Evolutionary conservation across 2,113 vertebrate genomes (phyloP).

Genomic region (Apteryx mantelli): DNA sequence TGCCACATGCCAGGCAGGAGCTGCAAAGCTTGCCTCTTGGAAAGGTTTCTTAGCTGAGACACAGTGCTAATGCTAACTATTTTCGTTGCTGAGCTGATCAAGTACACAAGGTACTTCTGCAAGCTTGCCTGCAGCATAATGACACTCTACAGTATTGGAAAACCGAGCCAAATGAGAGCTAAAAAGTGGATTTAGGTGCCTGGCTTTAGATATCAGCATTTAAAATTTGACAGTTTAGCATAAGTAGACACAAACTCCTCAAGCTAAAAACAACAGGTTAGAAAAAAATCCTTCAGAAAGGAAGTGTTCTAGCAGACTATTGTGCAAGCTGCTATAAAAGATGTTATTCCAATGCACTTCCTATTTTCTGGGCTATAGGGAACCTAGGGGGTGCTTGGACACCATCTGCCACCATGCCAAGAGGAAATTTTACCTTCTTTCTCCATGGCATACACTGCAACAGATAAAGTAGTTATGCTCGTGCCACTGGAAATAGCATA

Average conservation of each 20-base stretch:
- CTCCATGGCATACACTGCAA: not conserved
- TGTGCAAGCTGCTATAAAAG: not conserved
- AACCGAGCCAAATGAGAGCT: not conserved
- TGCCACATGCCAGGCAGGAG: not conserved
- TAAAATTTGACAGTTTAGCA: not conserved
- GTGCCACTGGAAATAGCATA: not conserved
- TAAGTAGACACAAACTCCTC: not conserved
- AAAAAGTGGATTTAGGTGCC: not conserved
- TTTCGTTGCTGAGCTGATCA: not conserved
- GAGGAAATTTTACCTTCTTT: not conserved
- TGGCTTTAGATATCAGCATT: not conserved
- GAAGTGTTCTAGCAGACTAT: not conserved
- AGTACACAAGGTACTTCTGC: not conserved
- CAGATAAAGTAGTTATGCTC: not conserved
- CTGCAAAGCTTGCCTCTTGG: not conserved
- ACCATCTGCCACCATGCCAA: not conserved
- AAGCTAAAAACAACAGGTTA: not conserved
- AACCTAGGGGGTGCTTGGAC: rapidly evolving
- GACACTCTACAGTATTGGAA: not conserved
- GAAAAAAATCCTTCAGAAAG: not conserved
- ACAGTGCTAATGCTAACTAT: not conserved
- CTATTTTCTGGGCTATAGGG: not conserved
- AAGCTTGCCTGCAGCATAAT: not conserved
- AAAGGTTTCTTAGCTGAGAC: not conserved
- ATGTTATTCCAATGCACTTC: not conserved